Percentiles rank a stretch among this genome's conserved stretches.
These are phyloP conservation scores for Drosophila mettleri DNA, from an alignment of 2,888 invertebrate genomes.

Conservation along the genomic window DNA sequence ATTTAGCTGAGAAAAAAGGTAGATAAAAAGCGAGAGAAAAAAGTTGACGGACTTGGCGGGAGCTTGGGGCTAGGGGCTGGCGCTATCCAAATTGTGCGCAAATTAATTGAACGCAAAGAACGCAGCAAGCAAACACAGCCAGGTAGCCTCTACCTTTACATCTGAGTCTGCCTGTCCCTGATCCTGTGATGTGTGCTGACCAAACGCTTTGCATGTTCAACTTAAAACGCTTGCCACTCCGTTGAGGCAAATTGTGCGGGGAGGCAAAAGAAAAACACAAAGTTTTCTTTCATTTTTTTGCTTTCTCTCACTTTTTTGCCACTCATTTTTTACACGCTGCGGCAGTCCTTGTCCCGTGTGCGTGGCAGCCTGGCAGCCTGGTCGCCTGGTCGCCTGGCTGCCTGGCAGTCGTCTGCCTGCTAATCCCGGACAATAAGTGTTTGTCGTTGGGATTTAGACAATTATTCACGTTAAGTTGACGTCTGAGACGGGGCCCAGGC, in stretches of 20 bases:
- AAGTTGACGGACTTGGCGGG: conserved; percentile 62
- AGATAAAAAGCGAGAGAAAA: conserved; percentile 22
- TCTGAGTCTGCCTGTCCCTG: conserved; percentile 1
- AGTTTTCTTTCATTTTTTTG: conserved; percentile 34
- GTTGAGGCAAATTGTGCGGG: conserved; percentile 31
- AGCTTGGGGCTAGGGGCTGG: too few relatives aligned
- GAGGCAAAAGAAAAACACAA: conserved; percentile 37
- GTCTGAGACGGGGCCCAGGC: conserved; percentile 74
- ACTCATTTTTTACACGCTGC: conserved; percentile 72
- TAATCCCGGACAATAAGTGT: conserved; percentile 80
- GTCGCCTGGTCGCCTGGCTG: conserved; percentile 9
- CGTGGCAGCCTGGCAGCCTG: conserved; percentile 1
- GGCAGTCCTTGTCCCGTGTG: conserved; percentile 61
- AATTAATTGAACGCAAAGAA: conserved; percentile 81
- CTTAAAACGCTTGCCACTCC: conserved; percentile 71
- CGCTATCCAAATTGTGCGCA: conserved; percentile 77
- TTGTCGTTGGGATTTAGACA: conserved; percentile 80
- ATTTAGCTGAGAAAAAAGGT: conserved; percentile 38
- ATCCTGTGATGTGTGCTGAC: conserved; percentile 45
- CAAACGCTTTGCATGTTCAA: conserved; percentile 73
- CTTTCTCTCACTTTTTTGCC: conserved; percentile 35
- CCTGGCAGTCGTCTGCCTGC: conserved; percentile 61
- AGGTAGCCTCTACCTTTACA: conserved; percentile 6
- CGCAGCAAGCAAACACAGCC: conserved; percentile 71
- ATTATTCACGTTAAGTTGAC: conserved; percentile 80